These are phyloP conservation scores for Hippoglossus stenolepis DNA, from an alignment of 2,113 vertebrate genomes.

Conservation along the genomic window DNA sequence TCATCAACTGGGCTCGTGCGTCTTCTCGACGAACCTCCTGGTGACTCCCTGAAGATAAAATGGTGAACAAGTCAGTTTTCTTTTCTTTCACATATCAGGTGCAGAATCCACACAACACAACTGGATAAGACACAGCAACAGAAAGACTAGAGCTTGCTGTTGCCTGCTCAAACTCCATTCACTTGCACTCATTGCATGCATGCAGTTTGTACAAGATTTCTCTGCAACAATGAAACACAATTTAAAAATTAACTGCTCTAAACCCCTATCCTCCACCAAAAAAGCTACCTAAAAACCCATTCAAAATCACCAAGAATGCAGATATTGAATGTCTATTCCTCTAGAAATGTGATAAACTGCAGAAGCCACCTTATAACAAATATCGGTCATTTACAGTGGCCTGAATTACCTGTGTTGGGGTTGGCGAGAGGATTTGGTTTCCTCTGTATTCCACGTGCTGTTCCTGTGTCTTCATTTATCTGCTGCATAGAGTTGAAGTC, in stretches of 20 bases:
- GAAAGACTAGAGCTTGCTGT: background rate
- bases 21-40: conserved; percentile 96
- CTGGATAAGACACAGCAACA: background rate
- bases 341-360: background rate
- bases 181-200: background rate
- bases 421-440: conserved; percentile 99
- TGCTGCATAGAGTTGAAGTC: conserved; percentile 99
- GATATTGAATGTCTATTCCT: background rate
- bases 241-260: background rate
- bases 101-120: background rate
- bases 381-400: too few species aligned
- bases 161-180: too few species aligned
- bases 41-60: conserved; percentile 88
- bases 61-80: background rate
- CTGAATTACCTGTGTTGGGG: conserved; percentile 90
- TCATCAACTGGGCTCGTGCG: conserved; percentile 97
- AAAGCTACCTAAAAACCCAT: too few species aligned
- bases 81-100: background rate
- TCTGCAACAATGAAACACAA: too few species aligned
- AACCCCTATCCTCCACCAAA: too few species aligned
- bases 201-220: too few species aligned
- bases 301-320: too few species aligned
- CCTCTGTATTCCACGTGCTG: conserved; percentile 98
- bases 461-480: conserved; percentile 99
- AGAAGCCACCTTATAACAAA: too few species aligned